phyloP scores from a whole-genome alignment of 2,113 vertebrate species.

The Eptesicus fuscus region DNA sequence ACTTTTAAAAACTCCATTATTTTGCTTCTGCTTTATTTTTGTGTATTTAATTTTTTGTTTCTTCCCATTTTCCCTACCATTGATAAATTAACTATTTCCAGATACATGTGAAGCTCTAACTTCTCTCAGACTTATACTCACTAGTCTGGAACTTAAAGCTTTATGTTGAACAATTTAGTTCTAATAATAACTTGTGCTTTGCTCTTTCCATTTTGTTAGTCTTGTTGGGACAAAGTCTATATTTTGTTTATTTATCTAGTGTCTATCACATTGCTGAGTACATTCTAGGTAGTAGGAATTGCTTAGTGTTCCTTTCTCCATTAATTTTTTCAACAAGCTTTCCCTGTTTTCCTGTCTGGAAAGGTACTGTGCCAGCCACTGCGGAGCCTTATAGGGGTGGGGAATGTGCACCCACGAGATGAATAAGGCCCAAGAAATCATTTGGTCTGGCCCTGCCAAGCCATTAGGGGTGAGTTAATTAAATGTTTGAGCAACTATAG shows the following conservation, averaged over 20 bases:
- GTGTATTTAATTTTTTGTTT: neutral
- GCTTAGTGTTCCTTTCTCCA: neutral
- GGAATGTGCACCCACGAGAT: too few species aligned
- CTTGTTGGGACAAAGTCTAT: neutral
- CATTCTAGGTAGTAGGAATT: neutral
- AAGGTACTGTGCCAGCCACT: neutral
- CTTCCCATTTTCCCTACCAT: neutral
- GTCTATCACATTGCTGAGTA: neutral
- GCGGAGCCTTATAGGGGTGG: too few species aligned
- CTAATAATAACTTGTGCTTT: neutral
- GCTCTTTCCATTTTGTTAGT: neutral
- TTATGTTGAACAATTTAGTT: neutral
- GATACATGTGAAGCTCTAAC: neutral
- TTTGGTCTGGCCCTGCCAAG: too few species aligned
- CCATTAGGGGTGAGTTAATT: too few species aligned
- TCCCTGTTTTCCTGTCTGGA: neutral
- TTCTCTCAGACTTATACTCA: neutral
- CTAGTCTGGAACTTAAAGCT: neutral
- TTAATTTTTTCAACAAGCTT: neutral
- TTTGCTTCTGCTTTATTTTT: slow-evolving; percentile 37
- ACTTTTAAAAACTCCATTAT: neutral
- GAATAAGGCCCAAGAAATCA: too few species aligned
- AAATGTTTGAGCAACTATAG: too few species aligned
- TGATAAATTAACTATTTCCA: neutral
- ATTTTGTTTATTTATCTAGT: neutral